Percentiles rank a stretch among this genome's conserved stretches.
Conservation (phyloP, 2,888 invertebrate genomes). For the Rugalucina vietnamica region DNA sequence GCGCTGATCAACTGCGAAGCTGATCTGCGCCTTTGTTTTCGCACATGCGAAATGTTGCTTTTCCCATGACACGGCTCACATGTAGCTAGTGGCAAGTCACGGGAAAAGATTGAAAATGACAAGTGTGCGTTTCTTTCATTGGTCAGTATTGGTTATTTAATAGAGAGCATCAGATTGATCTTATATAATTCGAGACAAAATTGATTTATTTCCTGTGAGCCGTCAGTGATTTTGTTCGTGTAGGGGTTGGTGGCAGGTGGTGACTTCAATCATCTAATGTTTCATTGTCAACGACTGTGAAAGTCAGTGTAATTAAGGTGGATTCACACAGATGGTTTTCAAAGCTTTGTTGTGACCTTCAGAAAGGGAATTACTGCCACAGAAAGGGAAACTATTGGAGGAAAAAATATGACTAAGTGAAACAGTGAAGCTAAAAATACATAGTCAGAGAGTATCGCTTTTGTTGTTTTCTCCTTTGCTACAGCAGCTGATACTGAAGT, state of each 20-base stretch:
- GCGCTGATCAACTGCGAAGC: no score
- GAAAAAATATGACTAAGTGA: constrained; percentile 6
- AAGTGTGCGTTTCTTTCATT: no score
- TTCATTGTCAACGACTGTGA: neutral
- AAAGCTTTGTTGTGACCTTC: neutral
- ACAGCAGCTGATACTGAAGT: neutral
- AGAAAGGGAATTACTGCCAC: neutral
- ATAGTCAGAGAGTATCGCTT: neutral
- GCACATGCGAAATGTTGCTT: no score
- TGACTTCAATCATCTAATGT: neutral
- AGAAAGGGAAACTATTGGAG: no score
- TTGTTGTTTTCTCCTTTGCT: neutral
- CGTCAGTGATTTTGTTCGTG: neutral
- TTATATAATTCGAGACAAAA: no score
- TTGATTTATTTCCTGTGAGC: no score
- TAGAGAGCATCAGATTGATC: no score
- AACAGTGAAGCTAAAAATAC: neutral
- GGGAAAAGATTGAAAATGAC: no score
- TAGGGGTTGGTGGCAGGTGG: constrained; percentile 6
- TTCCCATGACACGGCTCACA: no score
- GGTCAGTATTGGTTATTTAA: no score
- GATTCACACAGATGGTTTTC: neutral
- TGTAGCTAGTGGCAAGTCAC: no score
- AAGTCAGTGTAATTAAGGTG: neutral
- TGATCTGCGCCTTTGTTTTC: no score